Evolutionary conservation across 2,113 vertebrate species (phyloP).

Genomic region (Zapus hudsonius): DNA sequence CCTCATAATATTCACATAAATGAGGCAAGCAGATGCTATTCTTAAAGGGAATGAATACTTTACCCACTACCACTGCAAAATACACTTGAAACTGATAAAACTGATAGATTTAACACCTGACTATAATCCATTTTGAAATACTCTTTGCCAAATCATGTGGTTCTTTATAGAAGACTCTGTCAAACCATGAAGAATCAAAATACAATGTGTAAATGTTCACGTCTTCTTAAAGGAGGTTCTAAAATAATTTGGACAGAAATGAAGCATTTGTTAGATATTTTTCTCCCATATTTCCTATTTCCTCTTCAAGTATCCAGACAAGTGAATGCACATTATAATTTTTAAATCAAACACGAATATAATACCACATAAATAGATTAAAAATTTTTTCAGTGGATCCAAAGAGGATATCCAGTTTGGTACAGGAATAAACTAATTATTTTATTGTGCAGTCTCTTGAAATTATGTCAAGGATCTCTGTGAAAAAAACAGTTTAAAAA

Average conservation of each 20-base stretch:
- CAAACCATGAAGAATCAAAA: not conserved
- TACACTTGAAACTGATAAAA: not conserved
- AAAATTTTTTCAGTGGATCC: conserved; percentile 24
- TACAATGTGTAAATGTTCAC: not conserved
- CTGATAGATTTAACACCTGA: not conserved
- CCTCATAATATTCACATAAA: not conserved
- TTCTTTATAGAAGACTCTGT: not conserved
- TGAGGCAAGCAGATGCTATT: not conserved
- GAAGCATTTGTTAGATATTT: not conserved
- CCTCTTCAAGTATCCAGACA: conserved; percentile 17
- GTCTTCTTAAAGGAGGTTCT: conserved; percentile 5
- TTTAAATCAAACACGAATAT: conserved; percentile 58
- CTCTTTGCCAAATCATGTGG: not conserved
- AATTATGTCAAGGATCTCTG: conserved; percentile 8
- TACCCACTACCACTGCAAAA: conserved; percentile 39
- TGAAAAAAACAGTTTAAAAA: conserved; percentile 42
- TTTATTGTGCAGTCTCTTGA: not conserved
- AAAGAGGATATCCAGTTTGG: not conserved
- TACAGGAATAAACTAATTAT: conserved; percentile 47
- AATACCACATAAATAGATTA: conserved; percentile 58
- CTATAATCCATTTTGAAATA: not conserved
- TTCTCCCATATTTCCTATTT: not conserved
- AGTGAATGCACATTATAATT: not conserved
- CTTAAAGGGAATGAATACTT: not conserved
- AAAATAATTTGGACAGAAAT: conserved; percentile 39